These are phyloP conservation scores for Trichonephila clavata DNA, from an alignment of 1,140 invertebrate species.

Conservation along the genomic window DNA sequence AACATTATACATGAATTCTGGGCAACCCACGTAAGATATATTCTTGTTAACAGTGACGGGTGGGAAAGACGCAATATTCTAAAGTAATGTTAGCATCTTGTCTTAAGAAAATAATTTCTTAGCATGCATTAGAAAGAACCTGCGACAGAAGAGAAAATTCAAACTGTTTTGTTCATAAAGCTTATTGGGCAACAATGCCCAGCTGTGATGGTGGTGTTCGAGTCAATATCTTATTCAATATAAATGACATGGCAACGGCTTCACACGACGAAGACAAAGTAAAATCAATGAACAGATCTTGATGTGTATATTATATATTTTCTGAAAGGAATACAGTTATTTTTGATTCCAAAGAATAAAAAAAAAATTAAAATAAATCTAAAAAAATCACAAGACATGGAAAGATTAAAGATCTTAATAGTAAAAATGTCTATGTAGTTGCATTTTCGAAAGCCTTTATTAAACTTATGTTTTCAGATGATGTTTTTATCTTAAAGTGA, in stretches of 20 bases:
- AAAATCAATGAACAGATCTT: conserved; percentile 27
- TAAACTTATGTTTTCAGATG: not conserved
- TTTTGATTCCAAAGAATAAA: too few relatives aligned
- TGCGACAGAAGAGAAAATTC: not conserved
- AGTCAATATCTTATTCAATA: conserved; percentile 24
- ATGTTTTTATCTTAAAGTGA: not conserved
- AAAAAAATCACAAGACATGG: too few relatives aligned
- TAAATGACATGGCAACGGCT: conserved; percentile 25
- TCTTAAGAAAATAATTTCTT: conserved; percentile 14
- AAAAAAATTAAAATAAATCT: too few relatives aligned
- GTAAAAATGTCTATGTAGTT: too few relatives aligned
- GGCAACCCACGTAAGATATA: not conserved
- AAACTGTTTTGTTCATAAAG: not conserved
- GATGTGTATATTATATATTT: not conserved
- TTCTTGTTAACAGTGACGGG: not conserved
- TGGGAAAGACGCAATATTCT: not conserved
- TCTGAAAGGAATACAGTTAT: not conserved
- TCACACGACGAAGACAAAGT: not conserved
- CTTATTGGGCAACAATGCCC: not conserved
- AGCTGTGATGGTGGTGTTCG: not conserved
- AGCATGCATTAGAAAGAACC: not conserved
- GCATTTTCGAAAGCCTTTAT: not conserved
- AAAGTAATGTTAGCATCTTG: not conserved
- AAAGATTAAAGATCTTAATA: too few relatives aligned
- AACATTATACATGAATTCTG: not conserved